Evolutionary conservation across 2,113 vertebrate genomes (phyloP), one percentile per base, ranked within the genome.

Genomic region (Condylura cristata): DNA sequence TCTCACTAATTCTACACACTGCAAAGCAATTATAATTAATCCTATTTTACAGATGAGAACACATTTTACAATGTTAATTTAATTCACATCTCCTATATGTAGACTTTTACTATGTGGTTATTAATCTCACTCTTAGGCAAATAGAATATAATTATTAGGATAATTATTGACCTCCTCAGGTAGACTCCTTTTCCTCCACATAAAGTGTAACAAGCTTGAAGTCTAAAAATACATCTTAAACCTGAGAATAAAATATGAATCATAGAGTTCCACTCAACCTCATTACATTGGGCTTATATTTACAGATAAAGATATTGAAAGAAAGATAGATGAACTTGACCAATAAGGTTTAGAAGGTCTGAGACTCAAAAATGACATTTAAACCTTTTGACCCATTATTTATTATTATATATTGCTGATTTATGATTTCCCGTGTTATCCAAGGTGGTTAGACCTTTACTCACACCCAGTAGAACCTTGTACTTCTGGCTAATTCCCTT

Each of bases 41-140:
- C 60, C 12, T 85, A 22, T 72, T 92, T 85, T 89, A 79, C 20
- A 96, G 61, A 82, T 80, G 48, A 94, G 92, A 90, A 89, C 85
- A 87, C 2, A 81, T 41, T 63, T 56, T 78, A 14, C 8, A 65
- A 63, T 61, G 44, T 16, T 95, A 44, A 90, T 61, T 90, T 86
- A 56, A 87, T 80, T 90, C 66, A 30, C 41, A 34, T 37, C 6
- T 74, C 46, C 51, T 18, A 41, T 26, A 79, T 60, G 18, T 60
- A 61, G 28, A 86, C 6, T 41, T 72, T 82, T 46, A 76, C 37
- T 20, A 85, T 37, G 48, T 81, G 14, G 24, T 80, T 89, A 86
- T 71, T 93, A 87, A 91, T 63, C 26, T 70, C 70, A 51, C 48
- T 74, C 12, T n/a, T 78, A 58, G 66, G 34, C 85, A 90, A 79